Conservation (phyloP, 2,888 invertebrate genomes). For the Agrotis puta region DNA sequence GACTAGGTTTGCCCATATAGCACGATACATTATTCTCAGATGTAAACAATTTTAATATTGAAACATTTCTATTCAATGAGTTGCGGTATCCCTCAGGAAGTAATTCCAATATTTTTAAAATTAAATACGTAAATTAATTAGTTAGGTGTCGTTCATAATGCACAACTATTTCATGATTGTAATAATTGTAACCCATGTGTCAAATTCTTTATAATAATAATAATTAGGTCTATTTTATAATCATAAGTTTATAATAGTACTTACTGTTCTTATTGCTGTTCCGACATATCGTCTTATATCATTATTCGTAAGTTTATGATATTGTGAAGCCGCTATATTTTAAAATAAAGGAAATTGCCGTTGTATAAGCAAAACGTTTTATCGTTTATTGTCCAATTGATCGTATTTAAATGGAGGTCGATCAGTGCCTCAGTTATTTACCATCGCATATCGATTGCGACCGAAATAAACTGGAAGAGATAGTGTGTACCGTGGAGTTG, state of each 20-base stretch:
- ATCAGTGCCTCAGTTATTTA: slow-evolving; percentile 83
- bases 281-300: slow-evolving; percentile 90
- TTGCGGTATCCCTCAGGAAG: slow-evolving; percentile 90
- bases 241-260: slow-evolving; percentile 81
- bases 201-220: slow-evolving; percentile 82
- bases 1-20: slow-evolving; percentile 90
- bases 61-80: slow-evolving; percentile 69
- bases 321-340: slow-evolving; percentile 91
- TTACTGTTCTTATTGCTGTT: slow-evolving; percentile 90
- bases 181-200: slow-evolving; percentile 85
- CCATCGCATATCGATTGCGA: slow-evolving; percentile 87
- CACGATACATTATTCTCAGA: slow-evolving; percentile 81
- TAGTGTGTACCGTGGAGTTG: slow-evolving; percentile 88
- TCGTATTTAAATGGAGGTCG: slow-evolving; percentile 83
- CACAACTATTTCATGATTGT: slow-evolving; percentile 80
- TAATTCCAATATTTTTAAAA: slow-evolving; percentile 82
- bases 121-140: slow-evolving; percentile 78
- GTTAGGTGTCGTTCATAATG: slow-evolving; percentile 79
- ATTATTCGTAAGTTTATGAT: slow-evolving; percentile 87
- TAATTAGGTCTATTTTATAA: slow-evolving; percentile 81
- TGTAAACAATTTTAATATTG: slow-evolving; percentile 74
- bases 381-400: slow-evolving; percentile 88
- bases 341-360: slow-evolving; percentile 91
- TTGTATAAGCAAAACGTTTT: slow-evolving; percentile 90
- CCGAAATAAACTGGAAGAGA: slow-evolving; percentile 89